phyloP scores from a whole-genome alignment of 2,888 invertebrate species.

The Ochropleura plecta region DNA sequence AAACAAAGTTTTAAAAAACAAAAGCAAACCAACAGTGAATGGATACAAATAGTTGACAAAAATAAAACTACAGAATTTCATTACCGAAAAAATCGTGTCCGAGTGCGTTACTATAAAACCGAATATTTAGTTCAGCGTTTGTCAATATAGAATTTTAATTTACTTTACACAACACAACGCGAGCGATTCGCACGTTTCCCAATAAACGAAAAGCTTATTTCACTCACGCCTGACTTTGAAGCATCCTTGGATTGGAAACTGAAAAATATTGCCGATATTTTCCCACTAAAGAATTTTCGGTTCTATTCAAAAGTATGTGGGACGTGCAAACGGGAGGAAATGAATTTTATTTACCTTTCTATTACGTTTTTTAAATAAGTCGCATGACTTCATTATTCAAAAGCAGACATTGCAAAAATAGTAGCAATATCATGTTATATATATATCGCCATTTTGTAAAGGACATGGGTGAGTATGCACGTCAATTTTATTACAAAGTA shows the following conservation, averaged over 20 bases:
- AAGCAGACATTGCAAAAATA: slow-evolving; percentile 30
- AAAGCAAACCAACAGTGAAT: slow-evolving; percentile 30
- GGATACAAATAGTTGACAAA: slow-evolving; percentile 32
- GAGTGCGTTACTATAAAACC: slow-evolving; percentile 35
- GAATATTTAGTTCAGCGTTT: slow-evolving; percentile 56
- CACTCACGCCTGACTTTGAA: slow-evolving; percentile 82
- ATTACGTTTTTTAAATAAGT: slow-evolving; percentile 61
- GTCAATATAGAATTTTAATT: slow-evolving; percentile 70
- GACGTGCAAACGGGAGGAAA: slow-evolving; percentile 70
- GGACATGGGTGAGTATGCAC: neutral
- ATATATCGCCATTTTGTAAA: neutral
- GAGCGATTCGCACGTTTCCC: slow-evolving; percentile 73
- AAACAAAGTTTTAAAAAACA: slow-evolving; percentile 6
- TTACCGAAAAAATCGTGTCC: slow-evolving; percentile 44
- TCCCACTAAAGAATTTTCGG: slow-evolving; percentile 76
- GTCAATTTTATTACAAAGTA: too few relatives aligned
- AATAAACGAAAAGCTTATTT: slow-evolving; percentile 83
- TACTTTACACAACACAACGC: slow-evolving; percentile 72
- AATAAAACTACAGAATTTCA: slow-evolving; percentile 43
- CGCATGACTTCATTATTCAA: slow-evolving; percentile 46
- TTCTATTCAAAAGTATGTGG: slow-evolving; percentile 78
- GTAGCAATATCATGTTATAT: neutral
- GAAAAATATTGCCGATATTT: slow-evolving; percentile 84
- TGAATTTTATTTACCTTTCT: slow-evolving; percentile 70
- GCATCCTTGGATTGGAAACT: slow-evolving; percentile 82